phyloP scores from a whole-genome alignment of 2,888 invertebrate species.

The Drosophila incognita region DNA sequence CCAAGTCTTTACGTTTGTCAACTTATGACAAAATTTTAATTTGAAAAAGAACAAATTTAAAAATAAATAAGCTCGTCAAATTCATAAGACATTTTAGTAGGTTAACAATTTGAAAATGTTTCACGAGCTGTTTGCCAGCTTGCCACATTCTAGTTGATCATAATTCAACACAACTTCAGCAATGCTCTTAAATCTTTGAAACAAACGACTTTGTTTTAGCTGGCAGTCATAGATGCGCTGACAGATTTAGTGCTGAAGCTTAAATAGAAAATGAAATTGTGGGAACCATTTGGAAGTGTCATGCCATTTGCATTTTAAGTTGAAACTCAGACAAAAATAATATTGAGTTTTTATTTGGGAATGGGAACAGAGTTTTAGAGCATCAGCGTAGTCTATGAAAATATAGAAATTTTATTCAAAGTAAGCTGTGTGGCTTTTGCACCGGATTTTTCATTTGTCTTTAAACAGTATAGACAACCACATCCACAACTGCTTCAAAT shows the following conservation, averaged over 20 bases:
- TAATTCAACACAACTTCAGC: slow-evolving; percentile 49
- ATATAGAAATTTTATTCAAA: not conserved
- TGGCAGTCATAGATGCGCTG: slow-evolving; percentile 26
- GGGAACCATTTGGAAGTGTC: slow-evolving; percentile 47
- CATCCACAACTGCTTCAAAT: not conserved
- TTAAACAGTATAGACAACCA: not conserved
- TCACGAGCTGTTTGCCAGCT: slow-evolving; percentile 14
- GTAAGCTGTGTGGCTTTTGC: not conserved
- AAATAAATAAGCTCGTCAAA: slow-evolving; percentile 1
- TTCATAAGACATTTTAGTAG: slow-evolving; percentile 11
- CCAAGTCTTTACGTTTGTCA: slow-evolving; percentile 39
- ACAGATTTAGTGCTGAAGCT: slow-evolving; percentile 34
- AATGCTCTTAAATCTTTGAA: slow-evolving; percentile 38
- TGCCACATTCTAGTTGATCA: slow-evolving; percentile 20
- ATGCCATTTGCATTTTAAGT: slow-evolving; percentile 39
- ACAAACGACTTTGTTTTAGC: slow-evolving; percentile 37
- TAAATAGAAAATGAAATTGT: slow-evolving; percentile 43
- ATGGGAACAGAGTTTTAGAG: not conserved
- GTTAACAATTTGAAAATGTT: slow-evolving; percentile 21
- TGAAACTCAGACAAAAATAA: not conserved
- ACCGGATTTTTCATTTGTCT: not conserved
- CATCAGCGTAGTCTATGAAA: slow-evolving; percentile 2
- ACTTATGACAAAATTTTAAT: slow-evolving; percentile 30
- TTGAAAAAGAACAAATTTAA: not conserved
- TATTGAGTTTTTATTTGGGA: not conserved